phyloP scores from a whole-genome alignment of 1,140 invertebrate genomes.

The Drosophila sp. region DNA sequence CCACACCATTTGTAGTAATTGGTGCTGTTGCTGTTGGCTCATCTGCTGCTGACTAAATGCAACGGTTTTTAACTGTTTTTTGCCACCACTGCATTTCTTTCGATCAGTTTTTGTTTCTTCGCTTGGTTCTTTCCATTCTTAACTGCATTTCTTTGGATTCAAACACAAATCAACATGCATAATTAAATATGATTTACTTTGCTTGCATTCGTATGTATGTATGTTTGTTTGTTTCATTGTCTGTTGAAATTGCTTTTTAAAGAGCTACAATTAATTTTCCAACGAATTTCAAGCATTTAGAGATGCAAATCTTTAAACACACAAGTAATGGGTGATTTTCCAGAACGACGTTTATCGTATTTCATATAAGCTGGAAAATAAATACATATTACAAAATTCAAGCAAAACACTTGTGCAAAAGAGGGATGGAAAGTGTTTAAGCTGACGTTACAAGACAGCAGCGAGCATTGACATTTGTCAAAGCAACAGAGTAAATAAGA shows the following conservation, averaged over 20 bases:
- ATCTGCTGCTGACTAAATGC: slow-evolving; percentile 43
- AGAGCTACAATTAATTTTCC: slow-evolving; percentile 67
- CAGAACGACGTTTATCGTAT: slow-evolving; percentile 60
- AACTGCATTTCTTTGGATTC: slow-evolving; percentile 19
- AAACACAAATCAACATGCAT: slow-evolving; percentile 53
- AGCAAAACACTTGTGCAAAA: not conserved
- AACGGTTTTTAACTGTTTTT: slow-evolving; percentile 74
- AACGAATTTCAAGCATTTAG: slow-evolving; percentile 46
- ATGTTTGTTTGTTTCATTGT: slow-evolving; percentile 13
- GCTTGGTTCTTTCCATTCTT: slow-evolving; percentile 17
- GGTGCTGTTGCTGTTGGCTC: slow-evolving; percentile 47
- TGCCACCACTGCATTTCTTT: slow-evolving; percentile 49
- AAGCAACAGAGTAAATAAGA: not conserved
- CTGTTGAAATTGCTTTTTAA: slow-evolving; percentile 59
- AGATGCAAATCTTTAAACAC: slow-evolving; percentile 14
- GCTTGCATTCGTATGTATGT: slow-evolving; percentile 19
- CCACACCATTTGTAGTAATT: slow-evolving; percentile 80
- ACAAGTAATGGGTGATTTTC: slow-evolving; percentile 31
- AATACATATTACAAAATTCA: slow-evolving; percentile 4
- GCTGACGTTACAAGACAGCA: slow-evolving; percentile 50
- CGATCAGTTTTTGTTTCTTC: slow-evolving; percentile 1
- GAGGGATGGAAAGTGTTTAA: slow-evolving; percentile 16
- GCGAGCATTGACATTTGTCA: slow-evolving; percentile 44
- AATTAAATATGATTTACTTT: slow-evolving; percentile 71
- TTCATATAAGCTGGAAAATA: slow-evolving; percentile 49